These are phyloP conservation scores for Argyresthia albistria DNA, from an alignment of 2,888 invertebrate genomes.

Conservation along the genomic window DNA sequence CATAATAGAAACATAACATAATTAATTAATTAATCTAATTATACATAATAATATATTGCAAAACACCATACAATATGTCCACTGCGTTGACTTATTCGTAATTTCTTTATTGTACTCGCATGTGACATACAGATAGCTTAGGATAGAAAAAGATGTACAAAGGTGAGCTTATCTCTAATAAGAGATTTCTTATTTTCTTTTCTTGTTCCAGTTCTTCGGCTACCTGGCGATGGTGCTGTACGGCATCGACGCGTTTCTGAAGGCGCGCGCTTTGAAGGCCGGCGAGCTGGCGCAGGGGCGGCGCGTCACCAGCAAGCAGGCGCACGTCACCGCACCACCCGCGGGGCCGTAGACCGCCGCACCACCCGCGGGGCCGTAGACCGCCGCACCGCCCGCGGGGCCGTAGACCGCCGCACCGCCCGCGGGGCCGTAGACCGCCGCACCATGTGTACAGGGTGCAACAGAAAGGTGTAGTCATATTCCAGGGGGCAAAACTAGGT, in stretches of 20 bases:
- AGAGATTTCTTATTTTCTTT: not conserved
- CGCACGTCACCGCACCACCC: conserved; percentile 40
- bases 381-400: conserved; percentile 69
- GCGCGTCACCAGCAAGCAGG: conserved; percentile 71
- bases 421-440: conserved; percentile 25
- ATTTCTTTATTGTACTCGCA: too few species aligned
- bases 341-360: conserved; percentile 24
- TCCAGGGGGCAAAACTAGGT: too few species aligned
- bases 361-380: conserved; percentile 75
- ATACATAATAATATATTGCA: too few species aligned
- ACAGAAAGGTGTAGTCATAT: too few species aligned
- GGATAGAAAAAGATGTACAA: too few species aligned
- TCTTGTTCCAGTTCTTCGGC: conserved; percentile 83
- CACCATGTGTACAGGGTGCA: too few species aligned
- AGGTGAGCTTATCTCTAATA: too few species aligned
- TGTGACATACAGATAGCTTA: too few species aligned
- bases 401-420: conserved; percentile 44
- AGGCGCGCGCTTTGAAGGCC: conserved; percentile 75
- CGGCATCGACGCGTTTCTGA: conserved; percentile 85
- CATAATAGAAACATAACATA: not conserved
- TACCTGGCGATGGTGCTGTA: conserved; percentile 87
- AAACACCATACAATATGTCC: too few species aligned
- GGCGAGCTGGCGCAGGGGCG: conserved; percentile 83
- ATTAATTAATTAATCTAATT: not conserved
- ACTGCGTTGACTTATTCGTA: too few species aligned